Evolutionary conservation across 23 tunicate genomes (phyloP), one percentile per base, ranked within the genome.

Genomic region (Halocynthia aurantium): DNA sequence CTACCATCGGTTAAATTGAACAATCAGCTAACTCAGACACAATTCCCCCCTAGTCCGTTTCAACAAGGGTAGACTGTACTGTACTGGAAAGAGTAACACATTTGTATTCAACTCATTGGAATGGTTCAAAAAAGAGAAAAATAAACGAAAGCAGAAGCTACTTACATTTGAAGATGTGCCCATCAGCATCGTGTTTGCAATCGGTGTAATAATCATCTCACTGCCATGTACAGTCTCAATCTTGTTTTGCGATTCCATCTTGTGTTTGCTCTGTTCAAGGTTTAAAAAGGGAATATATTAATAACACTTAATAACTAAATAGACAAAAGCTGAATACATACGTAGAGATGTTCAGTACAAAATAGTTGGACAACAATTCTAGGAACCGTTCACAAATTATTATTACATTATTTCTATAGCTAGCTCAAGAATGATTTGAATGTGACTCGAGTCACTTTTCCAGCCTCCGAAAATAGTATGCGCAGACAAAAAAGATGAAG

Each of bases 181-280:
- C 44, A 31, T 31, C 44, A 31, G 4, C 44, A 31, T 31, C 44
- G 44, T 31, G 44, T 31, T 31, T 31, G 8, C 63, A 74, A 10
- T 51, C 13, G 78, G 62, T 54, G 54, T 52, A 5, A 74, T 56
- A 74, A 74, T n/a, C 20, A 74, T 50, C 31, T 74, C 78, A 51
- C 50, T 74, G 8, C 69, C 78, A 13, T 53, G n/a, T 49, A 74
- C 21, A 8, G 31, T 53, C 31, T 74, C 78, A 10, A 64, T 74
- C 57, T 74, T 74, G 57, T 56, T 44, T 13, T 51, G n/a, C 18
- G 22, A 5, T 74, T 74, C 78, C 63, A 64, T 19, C 56, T 74
- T 74, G 21, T 54, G 55, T 54, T 31, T 31, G 44, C 44, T 31
- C 44, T 31, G 44, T 74, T 74, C 6, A 20, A 49, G 31, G 49